Conservation (phyloP, 2,888 invertebrate genomes). For the Taphrorychus bicolor region DNA sequence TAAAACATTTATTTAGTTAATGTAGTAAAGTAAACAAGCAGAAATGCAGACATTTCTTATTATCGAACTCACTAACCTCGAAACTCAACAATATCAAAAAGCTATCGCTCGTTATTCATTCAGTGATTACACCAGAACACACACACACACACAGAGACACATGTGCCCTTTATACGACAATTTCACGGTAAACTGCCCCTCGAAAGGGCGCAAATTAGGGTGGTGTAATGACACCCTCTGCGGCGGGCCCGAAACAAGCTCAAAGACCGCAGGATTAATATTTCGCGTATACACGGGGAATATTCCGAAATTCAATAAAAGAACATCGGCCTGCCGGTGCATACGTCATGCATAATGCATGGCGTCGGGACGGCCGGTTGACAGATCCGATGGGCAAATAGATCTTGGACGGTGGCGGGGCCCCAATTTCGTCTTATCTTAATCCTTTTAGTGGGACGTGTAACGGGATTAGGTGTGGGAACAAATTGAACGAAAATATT, state of each 20-base stretch:
- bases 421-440: not conserved
- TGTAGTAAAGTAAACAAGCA: too few species aligned
- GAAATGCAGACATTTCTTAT: too few species aligned
- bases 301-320: constrained; percentile 4
- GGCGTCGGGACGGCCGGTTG: not conserved
- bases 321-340: not conserved
- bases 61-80: too few species aligned
- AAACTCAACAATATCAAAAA: too few species aligned
- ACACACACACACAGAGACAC: too few species aligned
- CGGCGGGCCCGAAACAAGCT: not conserved
- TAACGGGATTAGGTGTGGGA: constrained; percentile 5
- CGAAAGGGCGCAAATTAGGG: constrained; percentile 32
- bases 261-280: not conserved
- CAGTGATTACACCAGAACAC: constrained; percentile 27
- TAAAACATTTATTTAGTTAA: too few species aligned
- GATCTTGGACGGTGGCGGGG: not conserved
- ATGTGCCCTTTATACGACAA: constrained; percentile 30
- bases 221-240: constrained; percentile 29
- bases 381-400: not conserved
- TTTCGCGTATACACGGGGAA: not conserved
- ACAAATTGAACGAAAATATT: not conserved
- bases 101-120: constrained; percentile 7
- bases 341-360: constrained; percentile 2
- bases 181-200: constrained; percentile 33
- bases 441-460: not conserved